Evolutionary conservation across 2,113 vertebrate species (phyloP), one percentile per base, ranked within the genome.

Genomic region (Pedetes capensis): DNA sequence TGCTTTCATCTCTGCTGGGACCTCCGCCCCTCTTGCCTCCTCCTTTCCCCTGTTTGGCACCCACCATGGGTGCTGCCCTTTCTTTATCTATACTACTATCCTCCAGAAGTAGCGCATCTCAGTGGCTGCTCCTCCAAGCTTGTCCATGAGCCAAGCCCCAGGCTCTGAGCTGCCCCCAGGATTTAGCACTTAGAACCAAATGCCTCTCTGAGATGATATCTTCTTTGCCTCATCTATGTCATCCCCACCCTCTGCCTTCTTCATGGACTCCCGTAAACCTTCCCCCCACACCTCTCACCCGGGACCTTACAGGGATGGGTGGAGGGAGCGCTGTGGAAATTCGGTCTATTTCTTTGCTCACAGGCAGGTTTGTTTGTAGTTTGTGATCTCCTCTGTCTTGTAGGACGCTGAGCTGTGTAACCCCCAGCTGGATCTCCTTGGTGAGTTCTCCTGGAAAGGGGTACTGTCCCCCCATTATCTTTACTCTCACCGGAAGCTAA

Each of bases 281-380:
- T 71, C 37, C 32, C 10, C 5, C 39, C n/a, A 53, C 16, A 17
- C 12, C 2, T 39, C 2, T 32, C 7, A 42, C 78, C 22, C 25
- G 39, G 20, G 59, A 42, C 17, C 14, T 23, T 27, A 11, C 7
- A 4, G 29, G 29, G 25, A 2, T 17, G 42, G 27, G 22, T 16
- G 29, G 29, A 71, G 37, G 39, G 44, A 34, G 5, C 16, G 10
- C 55, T 55, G 23, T 1, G 23, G 3, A 20, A 39, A 34, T 49
- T 27, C 18, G 49, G 25, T 6, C 66, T 17, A 4, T 11, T 68
- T 80, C 39, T 59, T 13, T 64, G 1, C 27, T 1, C 16, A 2
- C 0, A 2, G 10, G 2, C 0, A 2, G 10, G 2, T 32, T 0
- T 8, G 51, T 72, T 27, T 44, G 18, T 20, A 74, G 34, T 20